These are phyloP conservation scores for Unio pictorum DNA, from an alignment of 2,888 invertebrate species.

Conservation along the genomic window DNA sequence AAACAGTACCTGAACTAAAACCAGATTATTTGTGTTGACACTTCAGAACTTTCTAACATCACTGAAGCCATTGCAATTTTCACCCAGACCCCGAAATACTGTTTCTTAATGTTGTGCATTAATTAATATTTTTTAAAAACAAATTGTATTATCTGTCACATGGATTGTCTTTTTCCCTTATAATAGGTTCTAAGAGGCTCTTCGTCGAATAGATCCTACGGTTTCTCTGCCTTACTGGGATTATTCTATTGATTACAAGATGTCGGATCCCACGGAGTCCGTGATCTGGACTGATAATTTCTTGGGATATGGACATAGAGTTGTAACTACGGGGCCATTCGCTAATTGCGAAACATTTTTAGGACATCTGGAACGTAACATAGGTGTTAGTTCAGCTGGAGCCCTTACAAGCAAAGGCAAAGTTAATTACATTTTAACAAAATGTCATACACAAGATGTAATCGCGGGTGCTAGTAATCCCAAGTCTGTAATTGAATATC, in stretches of 20 bases:
- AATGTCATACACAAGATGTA: constrained; percentile 28
- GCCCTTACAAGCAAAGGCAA: constrained; percentile 29
- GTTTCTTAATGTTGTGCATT: too few relatives aligned
- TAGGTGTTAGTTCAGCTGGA: constrained; percentile 8
- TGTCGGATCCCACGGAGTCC: constrained; percentile 41
- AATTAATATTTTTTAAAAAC: too few relatives aligned
- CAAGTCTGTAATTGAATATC: constrained; percentile 27
- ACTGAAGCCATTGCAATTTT: too few relatives aligned
- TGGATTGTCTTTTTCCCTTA: too few relatives aligned
- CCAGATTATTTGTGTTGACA: too few relatives aligned
- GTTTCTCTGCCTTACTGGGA: constrained; percentile 60
- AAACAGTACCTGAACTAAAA: too few relatives aligned
- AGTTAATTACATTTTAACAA: constrained; percentile 31
- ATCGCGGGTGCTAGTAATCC: constrained; percentile 23
- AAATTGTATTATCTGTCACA: too few relatives aligned
- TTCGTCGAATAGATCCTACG: constrained; percentile 42
- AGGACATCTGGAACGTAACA: constrained; percentile 46
- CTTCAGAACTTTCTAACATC: too few relatives aligned
- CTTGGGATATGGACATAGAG: constrained; percentile 49
- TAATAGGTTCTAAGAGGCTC: constrained; percentile 51
- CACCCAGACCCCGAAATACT: too few relatives aligned
- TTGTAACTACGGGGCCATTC: constrained; percentile 52
- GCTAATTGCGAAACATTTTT: constrained; percentile 48
- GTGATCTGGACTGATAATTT: constrained; percentile 47
- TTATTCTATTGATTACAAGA: constrained; percentile 42